Conservation (phyloP, 2,797 vertebrate species). For the Simalia tracyae region DNA sequence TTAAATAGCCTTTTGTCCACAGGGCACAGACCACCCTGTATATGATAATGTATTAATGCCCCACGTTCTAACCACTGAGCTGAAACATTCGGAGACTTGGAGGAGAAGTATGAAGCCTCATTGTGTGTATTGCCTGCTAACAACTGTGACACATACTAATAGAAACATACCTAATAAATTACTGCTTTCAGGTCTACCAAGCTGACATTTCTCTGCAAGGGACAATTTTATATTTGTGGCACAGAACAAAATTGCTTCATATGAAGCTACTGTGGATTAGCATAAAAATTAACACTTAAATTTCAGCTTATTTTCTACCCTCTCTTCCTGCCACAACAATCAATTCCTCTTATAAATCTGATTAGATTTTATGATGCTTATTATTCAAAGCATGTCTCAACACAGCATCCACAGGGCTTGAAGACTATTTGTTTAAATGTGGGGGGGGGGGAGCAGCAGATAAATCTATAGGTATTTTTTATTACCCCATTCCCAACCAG, state of each 20-base stretch:
- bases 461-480: slow-evolving; percentile 96
- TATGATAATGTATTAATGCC: slow-evolving; percentile 99
- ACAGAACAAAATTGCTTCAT: slow-evolving; percentile 98
- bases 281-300: slow-evolving; percentile 99
- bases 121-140: slow-evolving; percentile 91
- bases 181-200: slow-evolving; percentile 99
- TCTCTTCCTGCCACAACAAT: slow-evolving; percentile 99
- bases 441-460: slow-evolving; percentile 88
- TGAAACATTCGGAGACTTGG: slow-evolving; percentile 89
- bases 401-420: slow-evolving; percentile 85
- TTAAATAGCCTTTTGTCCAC: slow-evolving; percentile 99
- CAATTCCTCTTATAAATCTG: slow-evolving; percentile 99
- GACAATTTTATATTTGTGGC: slow-evolving; percentile 99
- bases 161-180: slow-evolving; percentile 99
- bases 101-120: slow-evolving; percentile 83
- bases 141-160: slow-evolving; percentile 99
- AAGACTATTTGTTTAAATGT: slow-evolving; percentile 95
- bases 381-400: slow-evolving; percentile 97
- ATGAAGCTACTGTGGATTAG: slow-evolving; percentile 97
- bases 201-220: slow-evolving; percentile 98
- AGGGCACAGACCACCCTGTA: slow-evolving; percentile 98
- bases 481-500: slow-evolving; percentile 82
- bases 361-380: slow-evolving; percentile 99
- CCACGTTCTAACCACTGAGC: slow-evolving; percentile 93
- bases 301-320: slow-evolving; percentile 99